phyloP scores from a whole-genome alignment of 2,113 vertebrate genomes.

The Oryzias woworae region DNA sequence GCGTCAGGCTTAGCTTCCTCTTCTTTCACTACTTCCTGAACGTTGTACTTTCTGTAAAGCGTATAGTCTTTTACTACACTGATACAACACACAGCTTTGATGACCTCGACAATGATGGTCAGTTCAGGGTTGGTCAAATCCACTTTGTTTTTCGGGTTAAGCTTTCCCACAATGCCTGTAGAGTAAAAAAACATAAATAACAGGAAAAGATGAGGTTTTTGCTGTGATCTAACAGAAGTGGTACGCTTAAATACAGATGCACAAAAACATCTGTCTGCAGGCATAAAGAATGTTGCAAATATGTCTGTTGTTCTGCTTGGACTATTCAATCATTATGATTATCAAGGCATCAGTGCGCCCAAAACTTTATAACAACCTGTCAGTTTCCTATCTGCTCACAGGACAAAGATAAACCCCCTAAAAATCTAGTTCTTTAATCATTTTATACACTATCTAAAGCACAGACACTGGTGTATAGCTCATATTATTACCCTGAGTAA shows the following conservation, averaged over 20 bases:
- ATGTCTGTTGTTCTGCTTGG: no score
- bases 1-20: slow-evolving; percentile 37
- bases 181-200: not conserved
- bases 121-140: slow-evolving; percentile 90
- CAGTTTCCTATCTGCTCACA: no score
- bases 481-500: no score
- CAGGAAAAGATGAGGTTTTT: not conserved
- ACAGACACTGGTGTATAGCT: no score
- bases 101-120: slow-evolving; percentile 93
- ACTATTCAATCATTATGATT: no score
- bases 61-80: slow-evolving; percentile 92
- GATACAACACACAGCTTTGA: slow-evolving; percentile 91
- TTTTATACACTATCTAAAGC: no score
- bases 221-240: not conserved
- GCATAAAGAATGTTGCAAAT: not conserved
- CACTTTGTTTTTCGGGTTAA: slow-evolving; percentile 94
- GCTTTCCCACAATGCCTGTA: slow-evolving; percentile 85
- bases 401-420: no score
- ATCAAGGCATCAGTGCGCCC: no score
- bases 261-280: not conserved
- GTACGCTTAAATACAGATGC: no score
- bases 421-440: no score
- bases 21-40: slow-evolving; percentile 90
- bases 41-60: slow-evolving; percentile 91
- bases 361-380: no score